phyloP scores from a whole-genome alignment of 2,113 vertebrate species.

The Tretioscincus oriximinensis region DNA sequence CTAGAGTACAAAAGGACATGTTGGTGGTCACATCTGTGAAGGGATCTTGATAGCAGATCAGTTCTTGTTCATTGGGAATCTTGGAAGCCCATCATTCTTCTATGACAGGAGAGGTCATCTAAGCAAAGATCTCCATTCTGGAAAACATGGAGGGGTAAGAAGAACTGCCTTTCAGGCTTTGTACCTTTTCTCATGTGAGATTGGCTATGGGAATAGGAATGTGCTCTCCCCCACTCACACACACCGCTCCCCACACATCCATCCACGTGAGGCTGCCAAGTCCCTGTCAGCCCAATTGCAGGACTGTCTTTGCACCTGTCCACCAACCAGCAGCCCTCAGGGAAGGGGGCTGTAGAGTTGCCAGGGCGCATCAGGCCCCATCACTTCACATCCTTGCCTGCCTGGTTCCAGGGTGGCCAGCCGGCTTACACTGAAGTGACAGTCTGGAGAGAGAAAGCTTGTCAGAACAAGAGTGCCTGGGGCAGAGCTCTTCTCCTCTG shows the following conservation, averaged over 20 bases:
- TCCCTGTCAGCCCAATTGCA: not conserved
- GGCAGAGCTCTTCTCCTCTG: not conserved
- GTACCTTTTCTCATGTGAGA: too few relatives aligned
- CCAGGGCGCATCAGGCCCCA: not conserved
- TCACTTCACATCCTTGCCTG: slow-evolving; percentile 1
- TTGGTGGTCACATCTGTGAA: too few relatives aligned
- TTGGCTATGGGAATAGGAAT: not conserved
- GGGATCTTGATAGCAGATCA: not conserved
- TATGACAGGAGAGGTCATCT: too few relatives aligned
- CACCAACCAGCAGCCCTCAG: not conserved
- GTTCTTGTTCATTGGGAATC: not conserved
- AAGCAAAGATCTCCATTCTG: too few relatives aligned
- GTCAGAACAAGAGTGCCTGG: not conserved
- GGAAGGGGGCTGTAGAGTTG: not conserved
- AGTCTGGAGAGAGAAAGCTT: not conserved
- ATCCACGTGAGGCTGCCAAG: not conserved
- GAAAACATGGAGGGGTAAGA: too few relatives aligned
- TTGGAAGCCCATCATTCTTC: too few relatives aligned
- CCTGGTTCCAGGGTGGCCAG: not conserved
- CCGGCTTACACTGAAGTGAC: not conserved
- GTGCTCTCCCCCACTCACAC: too few relatives aligned
- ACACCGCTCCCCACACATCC: not conserved
- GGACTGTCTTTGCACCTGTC: not conserved
- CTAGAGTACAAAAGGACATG: not conserved
- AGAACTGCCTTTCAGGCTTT: too few relatives aligned